Conservation (phyloP, 2,888 invertebrate species). For the Acanthococcus lagerstroemiae region DNA sequence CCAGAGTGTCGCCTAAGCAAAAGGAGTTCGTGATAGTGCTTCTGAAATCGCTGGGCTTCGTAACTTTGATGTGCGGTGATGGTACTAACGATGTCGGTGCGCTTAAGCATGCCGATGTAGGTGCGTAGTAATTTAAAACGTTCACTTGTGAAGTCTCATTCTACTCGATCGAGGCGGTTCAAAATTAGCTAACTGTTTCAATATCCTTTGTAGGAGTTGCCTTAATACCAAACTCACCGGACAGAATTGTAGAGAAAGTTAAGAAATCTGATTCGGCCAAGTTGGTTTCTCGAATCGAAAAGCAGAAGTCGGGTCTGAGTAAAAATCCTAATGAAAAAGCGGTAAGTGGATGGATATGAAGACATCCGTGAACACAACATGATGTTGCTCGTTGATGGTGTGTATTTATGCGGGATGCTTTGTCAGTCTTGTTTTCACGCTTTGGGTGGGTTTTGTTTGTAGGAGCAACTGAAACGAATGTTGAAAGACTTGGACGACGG, state of each 20-base stretch:
- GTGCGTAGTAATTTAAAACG: conserved; percentile 33
- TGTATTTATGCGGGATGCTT: no score
- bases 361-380: no score
- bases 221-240: conserved; percentile 48
- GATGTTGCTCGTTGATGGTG: no score
- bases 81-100: conserved; percentile 99
- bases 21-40: conserved; percentile 91
- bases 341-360: no score
- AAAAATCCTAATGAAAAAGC: conserved; percentile 29
- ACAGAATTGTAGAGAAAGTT: conserved; percentile 43
- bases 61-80: conserved; percentile 98
- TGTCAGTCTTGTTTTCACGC: no score
- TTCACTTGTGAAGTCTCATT: not conserved
- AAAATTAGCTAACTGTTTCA: no score
- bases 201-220: conserved; percentile 6
- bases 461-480: conserved; percentile 52
- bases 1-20: conserved; percentile 96
- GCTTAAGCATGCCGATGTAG: conserved; percentile 94
- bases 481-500: conserved; percentile 79
- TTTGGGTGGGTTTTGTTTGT: not conserved
- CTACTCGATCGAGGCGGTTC: no score
- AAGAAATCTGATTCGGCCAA: conserved; percentile 36
- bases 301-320: not conserved
- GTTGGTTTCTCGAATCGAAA: not conserved
- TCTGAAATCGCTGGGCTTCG: conserved; percentile 74